A percentile compares a stretch with the other conserved stretches of the same genome.
Conservation (phyloP, 1,140 invertebrate genomes). For the Sycophila sp. region DNA sequence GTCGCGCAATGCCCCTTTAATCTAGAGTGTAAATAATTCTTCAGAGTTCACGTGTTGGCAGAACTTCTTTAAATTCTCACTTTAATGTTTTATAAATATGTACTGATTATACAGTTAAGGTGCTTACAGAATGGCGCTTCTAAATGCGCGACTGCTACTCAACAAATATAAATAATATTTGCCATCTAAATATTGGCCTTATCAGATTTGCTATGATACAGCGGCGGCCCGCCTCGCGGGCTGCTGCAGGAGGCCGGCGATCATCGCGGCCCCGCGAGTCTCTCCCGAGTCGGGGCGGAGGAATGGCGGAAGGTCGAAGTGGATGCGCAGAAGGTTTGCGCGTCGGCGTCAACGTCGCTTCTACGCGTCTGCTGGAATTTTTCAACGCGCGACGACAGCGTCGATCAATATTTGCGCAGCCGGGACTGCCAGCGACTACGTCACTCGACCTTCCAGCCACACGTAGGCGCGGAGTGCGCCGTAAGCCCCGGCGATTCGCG, state of each 20-base stretch:
- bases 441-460: slow-evolving; percentile 57
- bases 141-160: slow-evolving; percentile 16
- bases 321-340: slow-evolving; percentile 25
- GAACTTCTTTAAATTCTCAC: neutral
- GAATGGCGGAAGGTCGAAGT: slow-evolving; percentile 24
- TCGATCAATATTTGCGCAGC: slow-evolving; percentile 65
- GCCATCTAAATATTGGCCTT: slow-evolving; percentile 20
- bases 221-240: no score
- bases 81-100: neutral
- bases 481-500: neutral
- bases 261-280: no score
- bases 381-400: slow-evolving; percentile 48
- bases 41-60: neutral
- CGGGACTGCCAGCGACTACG: slow-evolving; percentile 52
- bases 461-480: neutral
- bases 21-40: slow-evolving; percentile 6
- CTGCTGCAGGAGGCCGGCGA: no score
- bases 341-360: neutral
- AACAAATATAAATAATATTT: slow-evolving; percentile 29
- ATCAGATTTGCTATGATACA: neutral
- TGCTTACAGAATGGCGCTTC: neutral
- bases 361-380: slow-evolving; percentile 56
- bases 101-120: neutral
- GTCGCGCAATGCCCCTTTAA: neutral
- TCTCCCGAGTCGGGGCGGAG: no score